Conservation (phyloP, 2,113 vertebrate species). For the Semicossyphus pulcher region DNA sequence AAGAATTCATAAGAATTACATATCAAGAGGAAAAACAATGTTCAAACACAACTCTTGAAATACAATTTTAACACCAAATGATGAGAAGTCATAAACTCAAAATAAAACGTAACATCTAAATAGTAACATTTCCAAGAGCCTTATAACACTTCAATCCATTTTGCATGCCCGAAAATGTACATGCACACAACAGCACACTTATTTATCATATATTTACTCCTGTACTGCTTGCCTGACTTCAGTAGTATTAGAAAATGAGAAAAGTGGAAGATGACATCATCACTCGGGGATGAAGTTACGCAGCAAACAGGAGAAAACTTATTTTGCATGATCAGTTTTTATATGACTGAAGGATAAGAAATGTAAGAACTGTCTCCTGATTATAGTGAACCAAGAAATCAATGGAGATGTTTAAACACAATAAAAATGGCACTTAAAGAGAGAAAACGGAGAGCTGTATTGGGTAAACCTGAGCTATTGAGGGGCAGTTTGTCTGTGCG, state of each 20-base stretch:
- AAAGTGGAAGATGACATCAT: constrained; percentile 31
- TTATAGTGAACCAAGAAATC: not conserved
- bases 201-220: constrained; percentile 73
- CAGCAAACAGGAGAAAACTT: constrained; percentile 28
- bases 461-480: constrained; percentile 63
- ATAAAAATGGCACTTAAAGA: constrained; percentile 7
- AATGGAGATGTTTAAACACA: constrained; percentile 6
- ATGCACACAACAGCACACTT: constrained; percentile 73
- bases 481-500: constrained; percentile 14
- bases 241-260: constrained; percentile 85
- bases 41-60: constrained; percentile 59
- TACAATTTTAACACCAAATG: constrained; percentile 51
- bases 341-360: no score
- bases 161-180: constrained; percentile 69
- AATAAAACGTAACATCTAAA: constrained; percentile 69
- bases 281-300: constrained; percentile 26
- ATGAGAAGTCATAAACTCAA: constrained; percentile 46
- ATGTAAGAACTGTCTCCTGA: not conserved
- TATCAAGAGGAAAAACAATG: constrained; percentile 45
- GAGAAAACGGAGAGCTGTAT: not conserved
- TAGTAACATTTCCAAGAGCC: constrained; percentile 66
- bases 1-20: constrained; percentile 53
- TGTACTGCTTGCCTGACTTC: constrained; percentile 81
- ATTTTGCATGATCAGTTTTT: not conserved
- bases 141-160: constrained; percentile 68